These are phyloP conservation scores for Phocoena phocoena DNA, from an alignment of 2,113 vertebrate genomes.

Conservation along the genomic window DNA sequence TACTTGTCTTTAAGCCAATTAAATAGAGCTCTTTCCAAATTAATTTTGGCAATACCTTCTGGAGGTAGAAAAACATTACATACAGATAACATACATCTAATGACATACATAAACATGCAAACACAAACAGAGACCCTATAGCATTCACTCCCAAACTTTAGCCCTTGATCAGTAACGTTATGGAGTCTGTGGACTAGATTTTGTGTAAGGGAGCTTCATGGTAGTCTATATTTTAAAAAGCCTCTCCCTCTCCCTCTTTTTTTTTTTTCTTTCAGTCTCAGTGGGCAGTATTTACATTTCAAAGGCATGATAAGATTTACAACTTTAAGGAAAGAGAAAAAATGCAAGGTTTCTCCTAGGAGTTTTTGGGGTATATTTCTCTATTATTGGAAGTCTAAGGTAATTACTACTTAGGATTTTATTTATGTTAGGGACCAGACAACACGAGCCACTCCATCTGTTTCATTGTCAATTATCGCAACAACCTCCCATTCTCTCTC, in stretches of 20 bases:
- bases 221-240: background rate
- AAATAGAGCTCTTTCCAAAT: background rate
- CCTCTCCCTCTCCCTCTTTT: background rate
- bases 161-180: background rate
- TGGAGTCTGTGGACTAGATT: background rate
- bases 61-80: background rate
- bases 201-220: background rate
- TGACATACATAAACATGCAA: background rate
- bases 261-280: background rate
- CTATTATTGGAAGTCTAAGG: background rate
- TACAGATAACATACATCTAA: background rate
- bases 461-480: background rate
- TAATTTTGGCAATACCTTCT: background rate
- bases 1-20: background rate
- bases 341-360: background rate
- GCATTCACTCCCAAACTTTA: background rate
- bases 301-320: background rate
- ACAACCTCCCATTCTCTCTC: background rate
- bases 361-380: background rate
- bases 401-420: background rate
- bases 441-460: fast-evolving
- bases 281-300: background rate
- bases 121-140: background rate
- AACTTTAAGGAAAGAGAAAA: background rate
- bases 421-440: background rate